Evolutionary conservation across 2,888 invertebrate species (phyloP).

Genomic region (Junonia oenone): DNA sequence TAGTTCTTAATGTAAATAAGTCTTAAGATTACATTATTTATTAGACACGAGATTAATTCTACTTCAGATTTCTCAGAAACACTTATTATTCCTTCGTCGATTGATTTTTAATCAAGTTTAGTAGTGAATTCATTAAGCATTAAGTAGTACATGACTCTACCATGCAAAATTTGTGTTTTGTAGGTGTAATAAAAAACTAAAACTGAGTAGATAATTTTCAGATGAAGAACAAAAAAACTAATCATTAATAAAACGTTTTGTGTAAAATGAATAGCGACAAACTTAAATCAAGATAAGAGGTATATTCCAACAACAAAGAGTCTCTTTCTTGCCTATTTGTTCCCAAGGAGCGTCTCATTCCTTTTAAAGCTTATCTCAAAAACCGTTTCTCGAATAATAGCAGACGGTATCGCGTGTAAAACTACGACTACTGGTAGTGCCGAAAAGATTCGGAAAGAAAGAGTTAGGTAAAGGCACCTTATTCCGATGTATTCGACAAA

Average conservation of each 20-base stretch:
- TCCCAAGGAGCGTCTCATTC: conserved; percentile 37
- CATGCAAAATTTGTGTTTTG: not conserved
- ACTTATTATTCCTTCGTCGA: not conserved
- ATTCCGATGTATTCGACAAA: too few relatives aligned
- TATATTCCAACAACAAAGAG: conserved; percentile 35
- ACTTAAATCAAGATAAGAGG: conserved; percentile 21
- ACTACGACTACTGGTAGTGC: not conserved
- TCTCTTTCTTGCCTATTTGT: conserved; percentile 37
- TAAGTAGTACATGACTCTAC: not conserved
- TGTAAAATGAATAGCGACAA: not conserved
- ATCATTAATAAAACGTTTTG: not conserved
- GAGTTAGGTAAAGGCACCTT: too few relatives aligned
- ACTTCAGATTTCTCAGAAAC: not conserved
- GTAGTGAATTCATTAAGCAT: not conserved
- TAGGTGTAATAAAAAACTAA: too few relatives aligned
- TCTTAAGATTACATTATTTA: not conserved
- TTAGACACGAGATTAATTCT: not conserved
- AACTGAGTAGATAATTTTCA: too few relatives aligned
- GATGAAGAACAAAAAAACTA: too few relatives aligned
- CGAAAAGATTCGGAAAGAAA: too few relatives aligned
- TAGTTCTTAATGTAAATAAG: not conserved
- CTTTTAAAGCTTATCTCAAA: conserved; percentile 49
- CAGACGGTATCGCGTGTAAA: not conserved
- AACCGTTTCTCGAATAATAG: conserved; percentile 48
- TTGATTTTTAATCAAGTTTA: not conserved